These are phyloP conservation scores for Camptogramma bilineatum DNA, from an alignment of 2,888 invertebrate species.

Conservation along the genomic window DNA sequence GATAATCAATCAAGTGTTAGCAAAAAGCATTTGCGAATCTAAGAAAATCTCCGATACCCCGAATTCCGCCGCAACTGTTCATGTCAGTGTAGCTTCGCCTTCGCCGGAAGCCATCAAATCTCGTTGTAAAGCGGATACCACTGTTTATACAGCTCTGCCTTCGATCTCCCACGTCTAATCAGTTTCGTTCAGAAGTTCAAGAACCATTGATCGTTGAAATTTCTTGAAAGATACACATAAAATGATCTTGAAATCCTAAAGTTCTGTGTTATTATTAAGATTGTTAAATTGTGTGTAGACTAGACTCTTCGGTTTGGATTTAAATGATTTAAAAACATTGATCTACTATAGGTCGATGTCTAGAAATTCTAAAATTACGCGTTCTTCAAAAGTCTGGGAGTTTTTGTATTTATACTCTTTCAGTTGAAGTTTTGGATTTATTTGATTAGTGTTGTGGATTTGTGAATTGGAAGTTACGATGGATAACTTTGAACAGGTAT, in stretches of 20 bases:
- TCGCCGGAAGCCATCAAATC: conserved; percentile 67
- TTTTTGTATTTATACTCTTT: no score
- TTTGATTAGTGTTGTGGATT: neutral
- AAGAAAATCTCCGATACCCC: no score
- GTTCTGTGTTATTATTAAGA: neutral
- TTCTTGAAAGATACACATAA: no score
- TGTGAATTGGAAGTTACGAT: neutral
- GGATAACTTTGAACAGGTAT: conserved; percentile 12
- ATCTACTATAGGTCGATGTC: no score
- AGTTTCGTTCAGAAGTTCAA: conserved; percentile 25
- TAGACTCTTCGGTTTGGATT: no score
- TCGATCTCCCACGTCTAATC: conserved; percentile 43
- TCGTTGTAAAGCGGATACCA: conserved; percentile 46
- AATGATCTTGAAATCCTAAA: neutral
- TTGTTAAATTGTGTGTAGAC: no score
- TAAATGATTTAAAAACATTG: no score
- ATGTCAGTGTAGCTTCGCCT: conserved; percentile 25
- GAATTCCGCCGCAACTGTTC: no score
- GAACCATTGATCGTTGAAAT: neutral
- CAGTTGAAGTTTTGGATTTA: neutral
- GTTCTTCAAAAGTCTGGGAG: no score
- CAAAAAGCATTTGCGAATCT: neutral
- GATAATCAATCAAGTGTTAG: conserved; percentile 5
- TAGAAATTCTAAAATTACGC: neutral
- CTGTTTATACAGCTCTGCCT: conserved; percentile 57